Base-by-base conservation (phyloP, 2,113 vertebrate genomes). In the Triplophysa rosa region DNA sequence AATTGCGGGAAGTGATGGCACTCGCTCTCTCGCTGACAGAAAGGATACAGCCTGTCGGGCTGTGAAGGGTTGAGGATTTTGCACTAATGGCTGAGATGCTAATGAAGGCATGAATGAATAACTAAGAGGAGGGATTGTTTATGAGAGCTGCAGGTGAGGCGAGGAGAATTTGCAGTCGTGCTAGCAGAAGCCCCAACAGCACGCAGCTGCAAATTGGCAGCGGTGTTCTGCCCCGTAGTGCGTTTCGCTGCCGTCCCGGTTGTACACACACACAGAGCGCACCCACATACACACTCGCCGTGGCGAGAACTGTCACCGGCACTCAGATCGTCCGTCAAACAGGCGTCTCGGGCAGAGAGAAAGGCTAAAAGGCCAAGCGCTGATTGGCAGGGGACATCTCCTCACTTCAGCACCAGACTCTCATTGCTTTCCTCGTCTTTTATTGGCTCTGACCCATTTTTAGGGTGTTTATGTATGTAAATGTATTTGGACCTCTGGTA, bases 321-420 rank as follows among this genome's bases (percentile, higher is more conserved):
- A 81, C 78, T 80, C 42, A 73, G 65, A 66, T 86, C 79, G 85
- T 89, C 86, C 83, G 84, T 93, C 92, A 92, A 90, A 88, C 89
- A 90, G 90, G 84, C 92, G 84, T 88, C 85, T 87, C 82, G 89
- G 89, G 90, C 90, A 84, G 88, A 81, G 86, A 72, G 66, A 78
- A 71, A 11, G 80, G 77, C 88, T 90, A 88, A 92, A 91, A 90
- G 89, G 88, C 89, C 89, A 87, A 88, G 89, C 87, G 90, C 87
- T 81, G 87, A 89, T 90, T 91, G 89, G 84, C 89, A 87, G 86
- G 76, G 86, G 79, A 87, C 89, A 84, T 87, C 87, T 84, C n/a
- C 59, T 82, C 84, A 84, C 88, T 89, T 72, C 86, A 84, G 78
- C 65, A 70, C 86, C 84, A 86, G 80, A 75, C 80, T 66, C 64